phyloP scores from a whole-genome alignment of 2,797 vertebrate genomes.

The Pseudomugil gertrudae region DNA sequence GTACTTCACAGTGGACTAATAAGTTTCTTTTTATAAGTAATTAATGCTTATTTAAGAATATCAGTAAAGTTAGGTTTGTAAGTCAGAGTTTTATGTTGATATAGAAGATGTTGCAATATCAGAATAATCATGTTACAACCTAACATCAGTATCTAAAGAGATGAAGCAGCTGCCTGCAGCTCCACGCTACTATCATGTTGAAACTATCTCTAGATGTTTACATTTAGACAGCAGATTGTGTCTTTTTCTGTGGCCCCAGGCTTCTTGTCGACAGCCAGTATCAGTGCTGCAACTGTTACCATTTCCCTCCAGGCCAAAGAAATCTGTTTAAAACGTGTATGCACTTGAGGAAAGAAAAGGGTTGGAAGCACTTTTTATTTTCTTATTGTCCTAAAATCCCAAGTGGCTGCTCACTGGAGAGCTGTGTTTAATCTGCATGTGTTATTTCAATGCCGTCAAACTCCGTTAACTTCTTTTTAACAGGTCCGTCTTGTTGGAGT shows the following conservation, averaged over 20 bases:
- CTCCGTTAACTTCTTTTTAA: background rate
- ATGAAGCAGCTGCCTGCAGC: background rate
- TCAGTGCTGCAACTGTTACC: background rate
- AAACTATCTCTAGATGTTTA: constrained; percentile 9
- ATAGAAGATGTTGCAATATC: background rate
- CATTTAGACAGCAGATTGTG: constrained; percentile 17
- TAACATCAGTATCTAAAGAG: background rate
- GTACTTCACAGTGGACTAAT: constrained; percentile 44
- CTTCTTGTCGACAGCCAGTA: background rate
- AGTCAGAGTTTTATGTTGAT: background rate
- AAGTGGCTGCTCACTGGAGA: constrained; percentile 5
- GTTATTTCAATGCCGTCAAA: background rate
- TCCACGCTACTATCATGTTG: constrained; percentile 1
- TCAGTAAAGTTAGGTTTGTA: background rate
- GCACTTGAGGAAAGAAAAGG: background rate
- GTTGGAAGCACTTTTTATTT: background rate
- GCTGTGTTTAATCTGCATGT: background rate
- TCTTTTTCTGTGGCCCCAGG: constrained; percentile 21
- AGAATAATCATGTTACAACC: background rate
- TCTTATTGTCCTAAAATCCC: constrained; percentile 10
- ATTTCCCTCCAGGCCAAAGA: constrained; percentile 36
- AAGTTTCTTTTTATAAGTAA: background rate
- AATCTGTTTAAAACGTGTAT: background rate
- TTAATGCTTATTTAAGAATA: background rate
- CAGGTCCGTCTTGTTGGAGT: constrained; percentile 2